Percentiles rank a stretch among this genome's conserved stretches.
These are phyloP conservation scores for Epinotia ramella DNA, from an alignment of 2,888 invertebrate genomes.

Conservation along the genomic window DNA sequence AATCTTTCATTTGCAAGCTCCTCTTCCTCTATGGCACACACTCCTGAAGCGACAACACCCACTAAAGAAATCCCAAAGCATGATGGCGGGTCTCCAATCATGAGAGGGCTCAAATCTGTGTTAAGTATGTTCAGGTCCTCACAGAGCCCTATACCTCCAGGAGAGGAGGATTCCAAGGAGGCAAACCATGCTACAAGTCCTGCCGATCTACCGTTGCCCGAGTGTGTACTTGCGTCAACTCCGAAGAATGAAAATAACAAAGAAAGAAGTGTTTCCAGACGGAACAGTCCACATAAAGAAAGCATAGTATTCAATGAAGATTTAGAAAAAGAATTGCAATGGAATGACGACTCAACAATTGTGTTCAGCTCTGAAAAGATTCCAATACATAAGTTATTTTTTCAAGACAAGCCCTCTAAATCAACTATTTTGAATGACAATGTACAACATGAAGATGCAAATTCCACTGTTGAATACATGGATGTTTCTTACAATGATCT, in stretches of 20 bases:
- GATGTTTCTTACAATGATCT: slow-evolving; percentile 72
- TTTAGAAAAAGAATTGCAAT: slow-evolving; percentile 73
- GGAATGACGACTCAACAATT: slow-evolving; percentile 78
- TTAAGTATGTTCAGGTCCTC: slow-evolving; percentile 78
- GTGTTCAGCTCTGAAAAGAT: slow-evolving; percentile 74
- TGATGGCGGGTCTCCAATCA: slow-evolving; percentile 75
- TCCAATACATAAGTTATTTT: slow-evolving; percentile 73
- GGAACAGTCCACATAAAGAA: slow-evolving; percentile 73
- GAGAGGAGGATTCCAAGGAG: slow-evolving; percentile 52
- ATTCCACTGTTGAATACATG: slow-evolving; percentile 72
- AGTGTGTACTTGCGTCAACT: slow-evolving; percentile 63
- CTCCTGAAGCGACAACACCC: slow-evolving; percentile 77
- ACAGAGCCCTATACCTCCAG: slow-evolving; percentile 72
- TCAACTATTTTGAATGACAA: slow-evolving; percentile 40
- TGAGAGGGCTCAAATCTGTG: slow-evolving; percentile 77
- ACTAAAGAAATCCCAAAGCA: slow-evolving; percentile 68
- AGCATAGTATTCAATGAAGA: slow-evolving; percentile 76
- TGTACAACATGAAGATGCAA: slow-evolving; percentile 51
- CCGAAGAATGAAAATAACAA: slow-evolving; percentile 64
- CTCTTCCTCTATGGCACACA: slow-evolving; percentile 67
- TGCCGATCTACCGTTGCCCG: slow-evolving; percentile 42
- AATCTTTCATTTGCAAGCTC: slow-evolving; percentile 69
- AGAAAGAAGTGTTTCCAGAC: slow-evolving; percentile 61
- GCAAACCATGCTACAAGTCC: slow-evolving; percentile 47
- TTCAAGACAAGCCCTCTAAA: slow-evolving; percentile 54